Percentiles rank a stretch among this genome's conserved stretches.
These are phyloP conservation scores for Gymnorhina tibicen DNA, from an alignment of 2,113 vertebrate species.

Conservation along the genomic window DNA sequence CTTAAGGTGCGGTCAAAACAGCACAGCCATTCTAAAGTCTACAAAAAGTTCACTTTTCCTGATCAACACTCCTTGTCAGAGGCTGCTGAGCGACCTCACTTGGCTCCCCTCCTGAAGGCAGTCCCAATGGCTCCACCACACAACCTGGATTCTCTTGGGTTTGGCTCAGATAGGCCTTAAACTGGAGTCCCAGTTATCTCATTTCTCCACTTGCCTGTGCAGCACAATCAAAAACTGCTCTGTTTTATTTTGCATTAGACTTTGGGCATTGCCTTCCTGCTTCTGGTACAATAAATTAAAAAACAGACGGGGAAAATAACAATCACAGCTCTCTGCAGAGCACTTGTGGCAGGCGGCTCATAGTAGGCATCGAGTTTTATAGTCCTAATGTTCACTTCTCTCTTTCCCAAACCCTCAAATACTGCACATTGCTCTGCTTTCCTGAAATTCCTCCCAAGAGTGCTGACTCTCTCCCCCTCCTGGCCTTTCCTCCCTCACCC, in stretches of 20 bases:
- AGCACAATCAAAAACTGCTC: neutral
- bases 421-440: neutral
- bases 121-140: accelerated
- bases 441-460: neutral
- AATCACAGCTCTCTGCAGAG: neutral
- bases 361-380: neutral
- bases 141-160: neutral
- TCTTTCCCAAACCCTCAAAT: neutral
- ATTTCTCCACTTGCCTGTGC: neutral
- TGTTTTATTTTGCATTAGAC: neutral
- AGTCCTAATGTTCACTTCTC: neutral
- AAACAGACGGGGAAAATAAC: conserved; percentile 11
- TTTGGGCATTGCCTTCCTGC: neutral
- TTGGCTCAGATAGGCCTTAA: neutral
- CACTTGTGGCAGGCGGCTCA: neutral
- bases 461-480: neutral
- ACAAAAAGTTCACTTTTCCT: neutral
- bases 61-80: neutral
- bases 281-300: neutral
- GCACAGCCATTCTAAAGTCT: neutral
- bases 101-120: neutral
- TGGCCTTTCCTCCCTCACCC: neutral
- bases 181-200: neutral
- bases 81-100: neutral
- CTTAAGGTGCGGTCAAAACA: neutral